Percentiles rank a stretch among this genome's conserved stretches.
phyloP scores from a whole-genome alignment of 2,113 vertebrate genomes.

The Probosciger aterrimus region DNA sequence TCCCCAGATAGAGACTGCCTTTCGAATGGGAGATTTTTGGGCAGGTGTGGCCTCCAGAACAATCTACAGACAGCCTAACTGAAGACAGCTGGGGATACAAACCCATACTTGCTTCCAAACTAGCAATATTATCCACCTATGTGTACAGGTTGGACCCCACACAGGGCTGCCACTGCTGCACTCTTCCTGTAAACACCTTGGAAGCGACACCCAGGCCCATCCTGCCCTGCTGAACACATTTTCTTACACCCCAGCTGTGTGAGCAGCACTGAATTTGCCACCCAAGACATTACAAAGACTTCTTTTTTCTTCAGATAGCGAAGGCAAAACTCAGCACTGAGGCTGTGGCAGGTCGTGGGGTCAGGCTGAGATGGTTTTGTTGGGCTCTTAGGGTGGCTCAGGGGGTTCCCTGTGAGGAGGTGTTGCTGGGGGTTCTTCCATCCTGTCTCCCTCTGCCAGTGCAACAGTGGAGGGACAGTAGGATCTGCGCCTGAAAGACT shows the following conservation, averaged over 20 bases:
- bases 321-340: neutral
- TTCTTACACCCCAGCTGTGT: neutral
- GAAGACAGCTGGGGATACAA: neutral
- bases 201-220: neutral
- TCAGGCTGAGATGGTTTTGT: rapidly evolving
- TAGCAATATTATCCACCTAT: too few relatives aligned
- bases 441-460: neutral
- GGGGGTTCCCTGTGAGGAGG: neutral
- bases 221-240: rapidly evolving
- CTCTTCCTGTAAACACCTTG: neutral
- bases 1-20: neutral
- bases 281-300: neutral
- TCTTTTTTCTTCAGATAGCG: rapidly evolving
- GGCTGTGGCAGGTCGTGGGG: neutral
- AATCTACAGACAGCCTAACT: neutral
- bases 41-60: neutral
- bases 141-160: neutral
- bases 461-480: neutral
- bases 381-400: neutral
- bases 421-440: neutral
- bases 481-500: neutral
- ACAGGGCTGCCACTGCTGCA: neutral
- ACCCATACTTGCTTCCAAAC: neutral
- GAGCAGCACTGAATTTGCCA: neutral
- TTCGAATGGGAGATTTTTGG: neutral